Evolutionary conservation across 2,797 vertebrate genomes (phyloP).

Genomic region (Cyprinella venusta): DNA sequence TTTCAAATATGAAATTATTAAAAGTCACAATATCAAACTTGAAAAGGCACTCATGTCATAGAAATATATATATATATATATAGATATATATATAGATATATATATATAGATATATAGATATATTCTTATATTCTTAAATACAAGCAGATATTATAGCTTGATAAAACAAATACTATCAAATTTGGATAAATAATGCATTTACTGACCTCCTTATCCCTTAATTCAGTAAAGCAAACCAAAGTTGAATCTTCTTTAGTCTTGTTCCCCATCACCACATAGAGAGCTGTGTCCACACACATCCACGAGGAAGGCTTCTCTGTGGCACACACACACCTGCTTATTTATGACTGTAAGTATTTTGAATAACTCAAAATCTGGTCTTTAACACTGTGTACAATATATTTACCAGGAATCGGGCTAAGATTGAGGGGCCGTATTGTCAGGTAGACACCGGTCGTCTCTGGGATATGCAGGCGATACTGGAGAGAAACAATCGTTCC

Average conservation of each 20-base stretch:
- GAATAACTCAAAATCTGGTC: background rate
- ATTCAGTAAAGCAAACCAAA: slow-evolving; percentile 85
- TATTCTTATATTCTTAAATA: no score
- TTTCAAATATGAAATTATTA: background rate
- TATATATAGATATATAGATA: no score
- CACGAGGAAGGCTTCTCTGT: slow-evolving; percentile 82
- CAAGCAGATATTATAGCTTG: background rate
- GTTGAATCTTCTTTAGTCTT: slow-evolving; percentile 81
- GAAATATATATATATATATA: no score
- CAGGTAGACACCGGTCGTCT: slow-evolving; percentile 80
- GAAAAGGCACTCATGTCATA: background rate
- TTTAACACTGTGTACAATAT: background rate
- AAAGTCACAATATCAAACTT: background rate
- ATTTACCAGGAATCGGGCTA: slow-evolving; percentile 76
- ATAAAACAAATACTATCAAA: background rate
- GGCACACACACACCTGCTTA: background rate
- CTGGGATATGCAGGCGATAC: slow-evolving; percentile 83
- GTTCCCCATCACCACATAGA: slow-evolving; percentile 82
- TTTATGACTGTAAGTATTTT: background rate
- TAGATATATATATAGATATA: no score
- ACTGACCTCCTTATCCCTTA: slow-evolving; percentile 77
- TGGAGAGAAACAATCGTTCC: slow-evolving; percentile 85
- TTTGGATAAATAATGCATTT: background rate
- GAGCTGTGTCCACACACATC: slow-evolving; percentile 86
- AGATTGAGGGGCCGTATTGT: slow-evolving; percentile 85